A percentile compares a stretch with the other conserved stretches of the same genome.
phyloP scores from a whole-genome alignment of 2,888 invertebrate genomes.

The Sialis fuliginosa region DNA sequence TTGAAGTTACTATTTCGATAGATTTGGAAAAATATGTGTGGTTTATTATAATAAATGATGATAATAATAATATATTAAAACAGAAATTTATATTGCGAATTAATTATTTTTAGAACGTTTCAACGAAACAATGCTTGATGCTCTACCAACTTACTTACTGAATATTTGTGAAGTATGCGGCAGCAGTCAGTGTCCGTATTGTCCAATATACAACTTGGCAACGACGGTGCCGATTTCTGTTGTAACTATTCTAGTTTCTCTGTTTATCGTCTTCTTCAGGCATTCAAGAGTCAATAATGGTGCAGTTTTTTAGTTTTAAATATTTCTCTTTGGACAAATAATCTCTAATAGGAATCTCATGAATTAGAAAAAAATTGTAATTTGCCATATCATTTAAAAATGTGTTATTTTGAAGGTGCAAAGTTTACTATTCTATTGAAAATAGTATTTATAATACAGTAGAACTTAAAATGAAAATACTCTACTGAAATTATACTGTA shows the following conservation, averaged over 20 bases:
- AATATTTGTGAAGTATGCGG: constrained; percentile 91
- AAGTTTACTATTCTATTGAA: too few species aligned
- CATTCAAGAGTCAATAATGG: constrained; percentile 10
- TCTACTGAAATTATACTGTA: too few species aligned
- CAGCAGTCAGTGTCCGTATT: constrained; percentile 86
- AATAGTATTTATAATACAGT: too few species aligned
- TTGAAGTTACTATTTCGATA: neutral
- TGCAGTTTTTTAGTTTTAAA: constrained; percentile 5
- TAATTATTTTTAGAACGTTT: constrained; percentile 53
- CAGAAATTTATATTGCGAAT: constrained; percentile 3
- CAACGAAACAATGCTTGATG: constrained; percentile 82
- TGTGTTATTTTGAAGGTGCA: too few species aligned
- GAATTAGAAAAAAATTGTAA: constrained; percentile 7
- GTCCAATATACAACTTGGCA: constrained; percentile 64
- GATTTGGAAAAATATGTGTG: neutral
- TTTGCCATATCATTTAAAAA: constrained; percentile 12
- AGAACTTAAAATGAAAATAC: too few species aligned
- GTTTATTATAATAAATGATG: too few species aligned
- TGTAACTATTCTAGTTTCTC: constrained; percentile 12
- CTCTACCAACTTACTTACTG: constrained; percentile 65
- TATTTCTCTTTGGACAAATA: neutral
- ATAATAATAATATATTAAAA: neutral
- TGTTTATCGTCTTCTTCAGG: neutral
- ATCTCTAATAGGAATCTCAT: too few species aligned
- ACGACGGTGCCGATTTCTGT: constrained; percentile 18